Evolutionary conservation across 1,140 invertebrate genomes (phyloP), one percentile per base, ranked within the genome.

Genomic region (Galleria mellonella): DNA sequence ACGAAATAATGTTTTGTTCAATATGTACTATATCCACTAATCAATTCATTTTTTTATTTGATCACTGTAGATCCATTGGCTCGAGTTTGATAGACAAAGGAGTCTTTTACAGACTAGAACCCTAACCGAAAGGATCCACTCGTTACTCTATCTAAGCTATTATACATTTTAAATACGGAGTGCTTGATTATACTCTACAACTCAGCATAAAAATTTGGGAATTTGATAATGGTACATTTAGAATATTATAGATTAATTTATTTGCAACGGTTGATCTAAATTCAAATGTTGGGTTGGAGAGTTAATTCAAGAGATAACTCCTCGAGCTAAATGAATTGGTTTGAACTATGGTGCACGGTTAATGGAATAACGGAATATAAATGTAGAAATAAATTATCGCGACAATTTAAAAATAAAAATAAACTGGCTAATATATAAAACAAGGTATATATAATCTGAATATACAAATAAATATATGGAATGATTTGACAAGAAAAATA

Each of bases 41-140:
- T 84, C 81, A 81, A 84, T 84, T 84, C 81, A 67, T 81, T 73
- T 76, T n/a, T 70, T 72, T 72, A 66, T 63, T 60, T 62, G 62
- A 82, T 79, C 75, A 73, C 77, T 56, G 74, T 43, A 40, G 56
- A 51, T 59, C 42, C 30, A 29, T 32, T n/a, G 36, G 39, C 15
- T 28, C 10, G 35, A 15, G 14, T 37, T 37, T 23, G 17, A 23
- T 23, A 23, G 6, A 6, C 17, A 3, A 23, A 23, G 17, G 6
- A 6, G 2, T 2, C 6, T 2, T 23, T 23, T 6, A 23, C 17
- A 23, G 17, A 35, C n/a, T n/a, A 1, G 0, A 15, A 37, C 13
- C 14, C 35, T 15, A 23, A 9, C 15, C 17, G 17, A 28, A 3
- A 40, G 14, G 48, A 51, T 32, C 44, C 9, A 36, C 27, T 47